phyloP scores from a whole-genome alignment of 2,888 invertebrate species.

The Ochropleura leucogaster region DNA sequence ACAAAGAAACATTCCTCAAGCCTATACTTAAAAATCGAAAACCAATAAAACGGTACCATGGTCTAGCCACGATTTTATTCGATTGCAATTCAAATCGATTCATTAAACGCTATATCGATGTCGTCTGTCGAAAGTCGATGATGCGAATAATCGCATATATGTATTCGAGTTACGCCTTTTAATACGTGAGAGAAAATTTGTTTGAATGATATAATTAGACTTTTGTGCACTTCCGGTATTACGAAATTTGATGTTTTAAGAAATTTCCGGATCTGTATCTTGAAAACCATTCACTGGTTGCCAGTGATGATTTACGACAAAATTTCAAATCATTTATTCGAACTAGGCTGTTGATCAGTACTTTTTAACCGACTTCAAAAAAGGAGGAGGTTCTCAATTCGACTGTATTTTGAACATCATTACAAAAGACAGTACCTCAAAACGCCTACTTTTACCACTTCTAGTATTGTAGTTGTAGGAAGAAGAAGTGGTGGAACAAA shows the following conservation, averaged over 20 bases:
- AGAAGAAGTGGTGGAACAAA: too few species aligned
- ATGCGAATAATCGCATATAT: constrained; percentile 76
- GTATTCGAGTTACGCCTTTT: constrained; percentile 71
- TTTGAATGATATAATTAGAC: constrained; percentile 57
- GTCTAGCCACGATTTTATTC: constrained; percentile 44
- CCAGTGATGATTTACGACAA: too few species aligned
- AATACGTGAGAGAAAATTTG: constrained; percentile 77
- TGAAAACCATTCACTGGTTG: not conserved
- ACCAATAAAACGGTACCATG: constrained; percentile 44
- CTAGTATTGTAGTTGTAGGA: too few species aligned
- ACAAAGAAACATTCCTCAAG: not conserved
- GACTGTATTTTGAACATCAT: too few species aligned
- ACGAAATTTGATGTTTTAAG: not conserved
- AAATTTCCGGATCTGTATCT: not conserved
- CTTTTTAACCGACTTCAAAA: too few species aligned
- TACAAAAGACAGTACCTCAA: too few species aligned
- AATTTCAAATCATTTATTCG: too few species aligned
- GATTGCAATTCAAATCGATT: constrained; percentile 68
- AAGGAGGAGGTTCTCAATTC: too few species aligned
- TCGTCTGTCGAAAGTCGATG: constrained; percentile 71
- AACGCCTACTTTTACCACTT: too few species aligned
- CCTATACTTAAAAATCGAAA: constrained; percentile 6
- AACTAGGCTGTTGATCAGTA: too few species aligned
- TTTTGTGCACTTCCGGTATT: constrained; percentile 45
- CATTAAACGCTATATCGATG: constrained; percentile 69